Conservation (phyloP, 2,888 invertebrate species). For the Ophion obscuratus region DNA sequence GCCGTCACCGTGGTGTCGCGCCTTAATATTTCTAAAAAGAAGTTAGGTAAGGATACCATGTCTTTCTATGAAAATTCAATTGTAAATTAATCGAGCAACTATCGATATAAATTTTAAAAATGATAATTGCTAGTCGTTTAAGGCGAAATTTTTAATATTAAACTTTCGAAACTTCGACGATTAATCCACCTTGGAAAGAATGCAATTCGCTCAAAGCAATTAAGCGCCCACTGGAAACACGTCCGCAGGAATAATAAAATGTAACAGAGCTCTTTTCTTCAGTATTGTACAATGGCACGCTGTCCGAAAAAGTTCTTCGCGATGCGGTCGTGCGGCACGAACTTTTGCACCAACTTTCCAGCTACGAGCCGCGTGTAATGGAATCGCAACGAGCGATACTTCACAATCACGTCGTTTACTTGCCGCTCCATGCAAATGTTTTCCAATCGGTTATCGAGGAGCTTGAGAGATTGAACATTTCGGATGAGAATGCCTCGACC, state of each 20-base stretch:
- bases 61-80: too few relatives aligned
- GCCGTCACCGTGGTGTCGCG: too few relatives aligned
- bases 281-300: constrained; percentile 82
- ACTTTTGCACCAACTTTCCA: constrained; percentile 74
- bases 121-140: too few relatives aligned
- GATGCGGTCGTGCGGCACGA: constrained; percentile 80
- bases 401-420: constrained; percentile 77
- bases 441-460: constrained; percentile 72
- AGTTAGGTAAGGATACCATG: too few relatives aligned
- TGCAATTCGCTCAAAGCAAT: background rate
- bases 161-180: background rate
- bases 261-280: constrained; percentile 40
- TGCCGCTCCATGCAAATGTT: constrained; percentile 72
- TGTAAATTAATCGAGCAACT: too few relatives aligned
- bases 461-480: constrained; percentile 73
- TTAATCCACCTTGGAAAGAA: background rate
- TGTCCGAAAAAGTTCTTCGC: constrained; percentile 72
- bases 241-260: background rate
- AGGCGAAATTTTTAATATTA: too few relatives aligned
- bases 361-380: constrained; percentile 74
- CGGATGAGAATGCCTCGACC: constrained; percentile 72
- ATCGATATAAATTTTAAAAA: too few relatives aligned
- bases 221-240: background rate
- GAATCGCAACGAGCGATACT: constrained; percentile 72
- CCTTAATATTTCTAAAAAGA: too few relatives aligned